phyloP scores from a whole-genome alignment of 2,888 invertebrate genomes.

The Drosophila mimetica region DNA sequence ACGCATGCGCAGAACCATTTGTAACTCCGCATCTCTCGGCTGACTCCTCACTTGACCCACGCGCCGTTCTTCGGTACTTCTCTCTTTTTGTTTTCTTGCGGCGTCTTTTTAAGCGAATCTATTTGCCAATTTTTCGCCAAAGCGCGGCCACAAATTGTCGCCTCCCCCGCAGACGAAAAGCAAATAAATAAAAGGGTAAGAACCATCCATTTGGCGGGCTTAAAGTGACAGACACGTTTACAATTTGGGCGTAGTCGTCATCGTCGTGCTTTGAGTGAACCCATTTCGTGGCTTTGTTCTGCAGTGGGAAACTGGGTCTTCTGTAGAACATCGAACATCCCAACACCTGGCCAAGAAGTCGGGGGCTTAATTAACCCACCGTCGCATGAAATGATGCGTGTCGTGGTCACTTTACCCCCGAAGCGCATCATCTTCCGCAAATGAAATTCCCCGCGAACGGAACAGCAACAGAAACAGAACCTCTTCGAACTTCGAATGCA shows the following conservation, averaged over 20 bases:
- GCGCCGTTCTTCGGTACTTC: slow-evolving; percentile 50
- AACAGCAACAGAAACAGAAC: not conserved
- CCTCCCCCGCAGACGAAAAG: slow-evolving; percentile 22
- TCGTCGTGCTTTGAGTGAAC: slow-evolving; percentile 37
- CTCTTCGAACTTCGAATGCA: slow-evolving; percentile 20
- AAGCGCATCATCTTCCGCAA: slow-evolving; percentile 60
- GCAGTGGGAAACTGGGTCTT: slow-evolving; percentile 46
- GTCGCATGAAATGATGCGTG: slow-evolving; percentile 66
- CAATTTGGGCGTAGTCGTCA: slow-evolving; percentile 40
- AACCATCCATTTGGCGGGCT: slow-evolving; percentile 58
- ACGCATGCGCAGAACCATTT: slow-evolving; percentile 20
- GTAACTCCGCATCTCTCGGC: slow-evolving; percentile 33
- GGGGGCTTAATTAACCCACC: slow-evolving; percentile 67
- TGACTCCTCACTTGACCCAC: slow-evolving; percentile 57
- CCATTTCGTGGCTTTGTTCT: slow-evolving; percentile 52
- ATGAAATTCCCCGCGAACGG: slow-evolving; percentile 48
- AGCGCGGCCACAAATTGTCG: slow-evolving; percentile 52
- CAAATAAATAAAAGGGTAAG: not conserved
- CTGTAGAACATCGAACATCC: slow-evolving; percentile 2
- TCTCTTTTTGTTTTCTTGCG: slow-evolving; percentile 42
- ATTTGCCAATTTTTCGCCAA: slow-evolving; percentile 62
- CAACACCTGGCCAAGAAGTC: slow-evolving; percentile 54
- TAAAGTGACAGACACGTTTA: slow-evolving; percentile 66
- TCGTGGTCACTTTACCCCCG: slow-evolving; percentile 54
- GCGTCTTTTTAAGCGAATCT: slow-evolving; percentile 57